Evolutionary conservation across 2,888 invertebrate genomes (phyloP), one percentile per base, ranked within the genome.

Genomic region (Polyommatus icarus): DNA sequence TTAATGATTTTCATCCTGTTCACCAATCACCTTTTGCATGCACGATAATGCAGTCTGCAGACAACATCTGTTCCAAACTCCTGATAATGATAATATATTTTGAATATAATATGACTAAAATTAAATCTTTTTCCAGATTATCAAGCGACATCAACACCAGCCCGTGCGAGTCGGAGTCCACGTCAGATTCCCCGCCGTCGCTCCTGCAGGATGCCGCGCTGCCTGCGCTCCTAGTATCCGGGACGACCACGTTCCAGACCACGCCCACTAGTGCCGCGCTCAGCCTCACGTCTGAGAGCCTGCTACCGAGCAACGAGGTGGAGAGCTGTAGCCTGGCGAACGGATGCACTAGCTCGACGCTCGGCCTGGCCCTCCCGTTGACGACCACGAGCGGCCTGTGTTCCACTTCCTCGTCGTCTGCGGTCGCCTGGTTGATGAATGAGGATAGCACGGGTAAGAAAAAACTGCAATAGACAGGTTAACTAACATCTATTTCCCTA

Each of bases 121-220:
- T 50, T 50, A 50, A 4, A 15, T 18, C 4, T 54, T 54, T 18
- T 54, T 54, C 5, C 89, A 94, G 94, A 87, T 84, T 94, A 83
- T 93, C 94, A 81, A 88, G 89, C 80, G 94, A 93, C 85, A 86
- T 91, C 90, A 92, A 93, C 89, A 84, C 93, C 83, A 93, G 95
- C 83, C 95, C 95, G 10, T 95, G 95, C 87, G 95, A 95, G 87
- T 95, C 95, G 40, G 95, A 95, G 84, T 95, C 95, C 29, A 95
- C 95, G 12, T 96, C 95, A 80, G 95, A 95, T 82, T 95, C 95
- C 8, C 96, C 96, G 46, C 92, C 91, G 76, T 91, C 92, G 24
- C 82, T 93, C 54, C 90, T 93, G 36, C 93, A 93, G 81, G 93
- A 94, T 89, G 91, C 88, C 79, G 84, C 90, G 78, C 86, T 93